phyloP scores from a whole-genome alignment of 2,888 invertebrate species.

The Drosophila kanekoi region DNA sequence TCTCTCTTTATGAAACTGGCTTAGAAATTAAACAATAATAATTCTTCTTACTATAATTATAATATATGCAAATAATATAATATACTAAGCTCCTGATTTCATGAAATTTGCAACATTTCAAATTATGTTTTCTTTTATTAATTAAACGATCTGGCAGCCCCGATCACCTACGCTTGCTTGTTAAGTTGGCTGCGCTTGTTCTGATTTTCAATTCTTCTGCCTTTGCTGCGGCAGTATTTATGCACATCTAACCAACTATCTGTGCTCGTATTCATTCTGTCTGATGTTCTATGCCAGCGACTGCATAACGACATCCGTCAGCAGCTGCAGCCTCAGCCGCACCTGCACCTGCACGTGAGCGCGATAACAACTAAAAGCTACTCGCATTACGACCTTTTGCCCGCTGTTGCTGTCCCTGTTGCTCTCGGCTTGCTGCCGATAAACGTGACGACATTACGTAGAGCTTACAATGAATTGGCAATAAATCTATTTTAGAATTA shows the following conservation, averaged over 20 bases:
- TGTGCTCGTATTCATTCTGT: not conserved
- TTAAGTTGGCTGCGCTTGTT: not conserved
- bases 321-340: slow-evolving; percentile 13
- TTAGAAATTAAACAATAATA: too few species aligned
- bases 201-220: not conserved
- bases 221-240: slow-evolving; percentile 6
- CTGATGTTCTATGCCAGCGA: slow-evolving; percentile 7
- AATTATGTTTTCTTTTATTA: not conserved
- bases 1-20: too few species aligned
- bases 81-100: not conserved
- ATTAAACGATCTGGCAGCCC: not conserved
- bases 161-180: not conserved
- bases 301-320: slow-evolving; percentile 34
- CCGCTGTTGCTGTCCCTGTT: not conserved
- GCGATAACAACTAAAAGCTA: slow-evolving; percentile 17
- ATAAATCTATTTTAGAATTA: not conserved
- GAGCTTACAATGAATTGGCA: slow-evolving; percentile 7
- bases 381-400: slow-evolving; percentile 6
- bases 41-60: too few species aligned
- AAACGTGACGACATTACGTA: slow-evolving; percentile 46
- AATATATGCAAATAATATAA: too few species aligned
- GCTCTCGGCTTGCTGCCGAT: not conserved
- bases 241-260: not conserved
- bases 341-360: slow-evolving; percentile 33
- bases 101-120: not conserved